A percentile compares a stretch with the other conserved stretches of the same genome.
These are phyloP conservation scores for Muscina levida DNA, from an alignment of 2,888 invertebrate species.

Conservation along the genomic window DNA sequence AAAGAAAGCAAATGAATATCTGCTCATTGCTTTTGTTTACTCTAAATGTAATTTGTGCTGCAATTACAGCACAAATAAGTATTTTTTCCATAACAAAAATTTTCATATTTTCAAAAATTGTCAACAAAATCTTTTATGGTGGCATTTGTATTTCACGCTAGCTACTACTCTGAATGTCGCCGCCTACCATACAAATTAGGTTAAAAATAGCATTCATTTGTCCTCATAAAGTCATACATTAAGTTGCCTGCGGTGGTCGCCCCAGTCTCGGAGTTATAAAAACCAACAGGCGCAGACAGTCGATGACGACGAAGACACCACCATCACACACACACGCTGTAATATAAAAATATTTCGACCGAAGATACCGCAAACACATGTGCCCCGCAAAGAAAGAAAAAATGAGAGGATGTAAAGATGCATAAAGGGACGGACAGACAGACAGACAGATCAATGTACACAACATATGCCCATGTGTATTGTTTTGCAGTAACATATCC, in stretches of 20 bases:
- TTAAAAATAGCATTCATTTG: conserved; percentile 9
- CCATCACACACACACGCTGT: conserved; percentile 1
- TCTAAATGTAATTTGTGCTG: no score
- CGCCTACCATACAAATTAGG: conserved; percentile 36
- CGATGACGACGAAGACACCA: conserved; percentile 1
- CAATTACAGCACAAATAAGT: no score
- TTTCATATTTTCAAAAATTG: background rate
- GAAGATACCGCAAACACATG: conserved; percentile 26
- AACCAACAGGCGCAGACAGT: background rate
- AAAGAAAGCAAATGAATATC: no score
- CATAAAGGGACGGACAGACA: background rate
- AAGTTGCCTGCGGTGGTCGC: background rate
- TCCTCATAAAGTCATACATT: background rate
- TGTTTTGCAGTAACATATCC: background rate
- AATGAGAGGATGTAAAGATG: no score
- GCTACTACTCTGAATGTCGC: background rate
- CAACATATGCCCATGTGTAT: conserved; percentile 6
- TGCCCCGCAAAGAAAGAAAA: conserved; percentile 3
- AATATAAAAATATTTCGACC: conserved; percentile 1
- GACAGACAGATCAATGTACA: background rate
- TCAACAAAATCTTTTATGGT: background rate
- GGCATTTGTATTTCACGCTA: background rate
- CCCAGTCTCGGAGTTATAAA: background rate
- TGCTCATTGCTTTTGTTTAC: no score
- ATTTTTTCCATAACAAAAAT: no score